Evolutionary conservation across 2,113 vertebrate species (phyloP).

Genomic region (Pseudopodoces humilis): DNA sequence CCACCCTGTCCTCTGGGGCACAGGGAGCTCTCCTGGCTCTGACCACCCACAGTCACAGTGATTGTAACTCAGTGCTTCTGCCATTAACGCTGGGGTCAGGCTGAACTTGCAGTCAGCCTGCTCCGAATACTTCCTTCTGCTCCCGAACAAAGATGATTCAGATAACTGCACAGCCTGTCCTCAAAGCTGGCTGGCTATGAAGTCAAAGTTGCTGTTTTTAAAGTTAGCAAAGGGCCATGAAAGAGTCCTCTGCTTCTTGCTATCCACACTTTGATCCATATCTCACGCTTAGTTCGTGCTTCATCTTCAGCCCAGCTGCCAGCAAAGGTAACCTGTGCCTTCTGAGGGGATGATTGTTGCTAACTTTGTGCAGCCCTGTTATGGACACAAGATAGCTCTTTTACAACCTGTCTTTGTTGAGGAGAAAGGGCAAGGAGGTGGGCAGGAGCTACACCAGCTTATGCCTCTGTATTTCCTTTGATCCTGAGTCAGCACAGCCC

Average conservation of each 20-base stretch:
- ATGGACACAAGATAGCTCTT: background rate
- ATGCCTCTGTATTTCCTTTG: background rate
- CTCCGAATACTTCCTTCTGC: background rate
- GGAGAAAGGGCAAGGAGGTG: background rate
- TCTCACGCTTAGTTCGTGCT: background rate
- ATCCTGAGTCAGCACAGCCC: background rate
- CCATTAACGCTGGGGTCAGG: background rate
- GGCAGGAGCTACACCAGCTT: background rate
- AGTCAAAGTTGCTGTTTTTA: background rate
- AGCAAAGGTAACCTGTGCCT: background rate
- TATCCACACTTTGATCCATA: background rate
- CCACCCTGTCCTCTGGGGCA: background rate
- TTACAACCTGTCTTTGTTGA: background rate
- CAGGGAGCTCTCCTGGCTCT: background rate
- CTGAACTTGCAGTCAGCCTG: background rate
- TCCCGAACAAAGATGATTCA: background rate
- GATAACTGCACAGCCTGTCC: background rate
- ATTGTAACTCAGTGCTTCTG: background rate
- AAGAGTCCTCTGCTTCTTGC: background rate
- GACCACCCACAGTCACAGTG: background rate
- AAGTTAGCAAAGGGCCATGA: background rate
- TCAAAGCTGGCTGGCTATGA: background rate
- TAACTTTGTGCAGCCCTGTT: background rate
- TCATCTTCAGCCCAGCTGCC: background rate
- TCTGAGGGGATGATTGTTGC: rapidly evolving